Evolutionary conservation across 2,113 vertebrate species (phyloP).

Genomic region (Sylvilagus bachmani): DNA sequence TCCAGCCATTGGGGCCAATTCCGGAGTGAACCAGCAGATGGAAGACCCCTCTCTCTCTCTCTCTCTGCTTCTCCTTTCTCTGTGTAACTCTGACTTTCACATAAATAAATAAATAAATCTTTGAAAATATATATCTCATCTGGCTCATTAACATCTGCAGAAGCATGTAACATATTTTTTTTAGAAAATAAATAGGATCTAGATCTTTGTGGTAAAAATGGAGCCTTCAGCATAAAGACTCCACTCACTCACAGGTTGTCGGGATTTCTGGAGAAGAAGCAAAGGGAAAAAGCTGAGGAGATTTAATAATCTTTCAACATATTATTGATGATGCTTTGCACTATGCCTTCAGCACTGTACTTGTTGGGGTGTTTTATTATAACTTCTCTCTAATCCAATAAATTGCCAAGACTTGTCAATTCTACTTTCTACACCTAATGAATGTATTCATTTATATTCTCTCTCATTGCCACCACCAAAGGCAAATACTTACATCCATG

Average conservation of each 20-base stretch:
- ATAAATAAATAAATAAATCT: no score
- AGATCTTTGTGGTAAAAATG: neutral
- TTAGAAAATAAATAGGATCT: neutral
- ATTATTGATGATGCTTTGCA: neutral
- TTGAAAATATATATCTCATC: neutral
- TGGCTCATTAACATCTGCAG: neutral
- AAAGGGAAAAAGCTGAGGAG: neutral
- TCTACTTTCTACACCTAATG: neutral
- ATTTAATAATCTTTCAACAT: neutral
- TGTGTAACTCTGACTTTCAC: no score
- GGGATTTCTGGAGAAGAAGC: neutral
- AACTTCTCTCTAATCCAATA: neutral
- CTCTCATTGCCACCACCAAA: neutral
- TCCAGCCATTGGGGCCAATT: no score
- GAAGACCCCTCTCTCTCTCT: no score
- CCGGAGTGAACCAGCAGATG: no score
- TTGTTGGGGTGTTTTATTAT: neutral
- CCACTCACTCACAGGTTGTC: neutral
- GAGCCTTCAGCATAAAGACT: neutral
- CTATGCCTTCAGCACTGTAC: neutral
- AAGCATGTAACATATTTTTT: neutral
- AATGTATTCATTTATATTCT: neutral
- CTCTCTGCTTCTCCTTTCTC: no score
- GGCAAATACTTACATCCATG: neutral
- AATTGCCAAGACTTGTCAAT: neutral